A percentile compares a stretch with the other conserved stretches of the same genome.
phyloP scores from a whole-genome alignment of 2,888 invertebrate genomes.

The Scaptomyza flava region DNA sequence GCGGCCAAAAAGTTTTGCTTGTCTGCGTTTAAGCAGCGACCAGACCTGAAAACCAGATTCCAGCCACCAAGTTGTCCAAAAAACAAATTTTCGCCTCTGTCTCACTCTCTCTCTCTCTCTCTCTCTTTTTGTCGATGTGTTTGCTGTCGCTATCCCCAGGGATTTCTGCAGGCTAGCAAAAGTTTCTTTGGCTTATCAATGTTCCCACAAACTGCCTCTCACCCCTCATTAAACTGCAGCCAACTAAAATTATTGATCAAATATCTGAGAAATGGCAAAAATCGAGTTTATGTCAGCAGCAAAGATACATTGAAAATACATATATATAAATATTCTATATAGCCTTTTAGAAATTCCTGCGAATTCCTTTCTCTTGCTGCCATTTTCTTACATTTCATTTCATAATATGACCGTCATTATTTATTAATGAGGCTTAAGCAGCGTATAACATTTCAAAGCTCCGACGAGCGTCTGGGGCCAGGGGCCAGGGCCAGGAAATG shows the following conservation, averaged over 20 bases:
- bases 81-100: conserved; percentile 52
- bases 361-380: not conserved
- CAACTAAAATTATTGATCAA: conserved; percentile 41
- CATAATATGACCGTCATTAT: conserved; percentile 68
- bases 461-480: conserved; percentile 16
- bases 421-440: conserved; percentile 80
- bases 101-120: not conserved
- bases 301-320: not conserved
- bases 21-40: conserved; percentile 76
- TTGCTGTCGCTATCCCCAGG: conserved; percentile 20
- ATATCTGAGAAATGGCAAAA: conserved; percentile 20
- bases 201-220: conserved; percentile 28
- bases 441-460: conserved; percentile 77
- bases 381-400: conserved; percentile 24
- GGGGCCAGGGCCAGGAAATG: conserved; percentile 11
- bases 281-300: conserved; percentile 23
- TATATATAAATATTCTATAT: conserved; percentile 7
- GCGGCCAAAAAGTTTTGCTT: conserved; percentile 69
- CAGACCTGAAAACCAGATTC: conserved; percentile 51
- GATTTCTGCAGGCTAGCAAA: conserved; percentile 49
- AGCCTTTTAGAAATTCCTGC: conserved; percentile 14
- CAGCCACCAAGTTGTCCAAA: conserved; percentile 49
- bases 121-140: not conserved
- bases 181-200: conserved; percentile 74
- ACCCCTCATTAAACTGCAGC: conserved; percentile 29